phyloP scores from a whole-genome alignment of 2,888 invertebrate species.

The Chydorus sphaericus region DNA sequence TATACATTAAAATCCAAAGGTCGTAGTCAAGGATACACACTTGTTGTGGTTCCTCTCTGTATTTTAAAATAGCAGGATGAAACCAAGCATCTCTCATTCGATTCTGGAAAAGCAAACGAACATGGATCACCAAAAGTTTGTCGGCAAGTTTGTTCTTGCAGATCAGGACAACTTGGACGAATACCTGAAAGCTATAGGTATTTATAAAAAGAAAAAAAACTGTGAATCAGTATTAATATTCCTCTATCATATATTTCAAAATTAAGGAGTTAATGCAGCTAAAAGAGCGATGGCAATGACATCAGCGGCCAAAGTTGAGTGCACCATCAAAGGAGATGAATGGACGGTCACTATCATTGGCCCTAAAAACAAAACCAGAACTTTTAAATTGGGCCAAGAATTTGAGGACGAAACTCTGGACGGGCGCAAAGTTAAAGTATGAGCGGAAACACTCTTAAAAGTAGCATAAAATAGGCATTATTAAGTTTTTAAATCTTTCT shows the following conservation, averaged over 20 bases:
- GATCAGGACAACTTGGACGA: slow-evolving; percentile 74
- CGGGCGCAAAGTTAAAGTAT: slow-evolving; percentile 55
- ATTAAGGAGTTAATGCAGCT: slow-evolving; percentile 67
- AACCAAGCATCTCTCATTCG: too few species aligned
- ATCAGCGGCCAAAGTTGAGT: slow-evolving; percentile 69
- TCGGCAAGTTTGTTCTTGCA: slow-evolving; percentile 63
- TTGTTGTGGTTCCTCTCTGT: too few species aligned
- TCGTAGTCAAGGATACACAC: too few species aligned
- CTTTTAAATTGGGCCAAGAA: slow-evolving; percentile 67
- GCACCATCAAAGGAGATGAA: slow-evolving; percentile 54
- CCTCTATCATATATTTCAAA: background rate
- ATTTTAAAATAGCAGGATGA: too few species aligned
- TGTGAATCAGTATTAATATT: too few species aligned
- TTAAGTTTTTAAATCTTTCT: too few species aligned
- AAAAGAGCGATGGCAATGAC: slow-evolving; percentile 74
- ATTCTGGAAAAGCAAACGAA: too few species aligned
- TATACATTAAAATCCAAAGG: too few species aligned
- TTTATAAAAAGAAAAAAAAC: too few species aligned
- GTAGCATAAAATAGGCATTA: too few species aligned
- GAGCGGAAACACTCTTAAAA: too few species aligned
- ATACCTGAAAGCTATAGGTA: slow-evolving; percentile 73
- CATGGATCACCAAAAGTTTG: background rate
- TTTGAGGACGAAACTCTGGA: slow-evolving; percentile 83
- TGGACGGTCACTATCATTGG: slow-evolving; percentile 66
- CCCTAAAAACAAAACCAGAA: slow-evolving; percentile 69